phyloP scores from a whole-genome alignment of 2,113 vertebrate genomes.

The Dissostichus mawsoni region DNA sequence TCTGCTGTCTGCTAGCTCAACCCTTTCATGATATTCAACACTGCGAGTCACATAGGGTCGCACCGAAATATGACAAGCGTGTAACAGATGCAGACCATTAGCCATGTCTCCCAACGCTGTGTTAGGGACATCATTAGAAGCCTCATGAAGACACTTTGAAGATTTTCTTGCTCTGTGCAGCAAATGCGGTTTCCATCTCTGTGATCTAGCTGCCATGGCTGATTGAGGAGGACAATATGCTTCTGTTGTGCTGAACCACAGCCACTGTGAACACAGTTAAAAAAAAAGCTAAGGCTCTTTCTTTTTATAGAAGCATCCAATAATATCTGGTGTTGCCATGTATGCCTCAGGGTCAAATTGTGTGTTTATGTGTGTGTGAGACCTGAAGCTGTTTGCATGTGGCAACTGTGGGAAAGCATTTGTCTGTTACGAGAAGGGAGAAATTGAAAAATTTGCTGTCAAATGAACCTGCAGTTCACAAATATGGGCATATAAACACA shows the following conservation, averaged over 20 bases:
- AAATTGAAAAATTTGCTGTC: conserved; percentile 61
- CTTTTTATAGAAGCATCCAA: conserved; percentile 78
- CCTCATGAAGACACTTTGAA: conserved; percentile 63
- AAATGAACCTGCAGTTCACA: conserved; percentile 47
- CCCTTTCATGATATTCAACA: conserved; percentile 14
- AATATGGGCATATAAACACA: conserved; percentile 5
- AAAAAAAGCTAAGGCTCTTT: conserved; percentile 45
- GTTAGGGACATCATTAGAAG: conserved; percentile 64
- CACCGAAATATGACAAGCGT: conserved; percentile 28
- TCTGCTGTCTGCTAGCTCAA: conserved; percentile 4
- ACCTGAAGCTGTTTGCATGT: conserved; percentile 24
- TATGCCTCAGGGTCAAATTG: conserved; percentile 65
- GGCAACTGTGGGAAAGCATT: conserved; percentile 58
- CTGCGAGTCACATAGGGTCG: conserved; percentile 25
- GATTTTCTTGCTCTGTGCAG: conserved; percentile 51
- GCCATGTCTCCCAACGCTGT: conserved; percentile 36
- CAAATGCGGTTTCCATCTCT: conserved; percentile 50
- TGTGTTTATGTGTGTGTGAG: conserved; percentile 15
- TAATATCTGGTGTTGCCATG: conserved; percentile 77
- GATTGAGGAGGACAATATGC: conserved; percentile 68
- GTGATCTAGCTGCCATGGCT: conserved; percentile 57
- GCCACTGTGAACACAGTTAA: conserved; percentile 48
- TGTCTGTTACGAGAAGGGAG: conserved; percentile 46
- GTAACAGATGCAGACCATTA: conserved; percentile 63
- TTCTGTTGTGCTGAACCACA: conserved; percentile 56